Evolutionary conservation across 2,113 vertebrate species (phyloP).

Genomic region (Cisticola juncidis): DNA sequence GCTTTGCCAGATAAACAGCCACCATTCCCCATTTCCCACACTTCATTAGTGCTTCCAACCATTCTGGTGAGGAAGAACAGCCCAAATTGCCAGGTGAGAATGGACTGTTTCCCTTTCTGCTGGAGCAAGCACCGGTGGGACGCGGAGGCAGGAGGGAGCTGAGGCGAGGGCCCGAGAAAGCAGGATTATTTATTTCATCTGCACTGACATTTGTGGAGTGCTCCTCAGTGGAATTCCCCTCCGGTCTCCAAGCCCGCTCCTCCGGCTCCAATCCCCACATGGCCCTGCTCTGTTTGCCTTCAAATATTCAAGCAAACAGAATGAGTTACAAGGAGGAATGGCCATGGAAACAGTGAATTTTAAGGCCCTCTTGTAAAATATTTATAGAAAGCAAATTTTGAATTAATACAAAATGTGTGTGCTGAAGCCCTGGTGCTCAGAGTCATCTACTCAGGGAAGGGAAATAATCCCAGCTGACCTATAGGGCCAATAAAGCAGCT

Average conservation of each 20-base stretch:
- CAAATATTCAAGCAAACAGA: constrained; percentile 45
- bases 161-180: fast-evolving
- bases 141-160: not conserved
- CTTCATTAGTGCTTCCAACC: not conserved
- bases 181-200: not conserved
- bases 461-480: constrained; percentile 61
- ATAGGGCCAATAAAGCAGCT: constrained; percentile 61
- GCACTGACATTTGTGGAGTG: constrained; percentile 6
- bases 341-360: constrained; percentile 52
- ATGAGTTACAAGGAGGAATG: constrained; percentile 45
- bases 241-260: not conserved
- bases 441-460: constrained; percentile 58
- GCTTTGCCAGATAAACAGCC: not conserved
- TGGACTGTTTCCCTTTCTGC: not conserved
- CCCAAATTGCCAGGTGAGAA: not conserved
- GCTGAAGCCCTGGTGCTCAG: constrained; percentile 39
- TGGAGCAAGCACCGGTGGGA: fast-evolving
- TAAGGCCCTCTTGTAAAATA: constrained; percentile 63
- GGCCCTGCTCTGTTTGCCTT: constrained; percentile 29
- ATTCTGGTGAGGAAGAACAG: not conserved
- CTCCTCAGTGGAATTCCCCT: not conserved
- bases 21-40: not conserved
- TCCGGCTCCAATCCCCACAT: not conserved
- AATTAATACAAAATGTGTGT: constrained; percentile 63
- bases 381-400: constrained; percentile 68